These are phyloP conservation scores for Urocolius indicus DNA, from an alignment of 2,113 vertebrate species.

Conservation along the genomic window DNA sequence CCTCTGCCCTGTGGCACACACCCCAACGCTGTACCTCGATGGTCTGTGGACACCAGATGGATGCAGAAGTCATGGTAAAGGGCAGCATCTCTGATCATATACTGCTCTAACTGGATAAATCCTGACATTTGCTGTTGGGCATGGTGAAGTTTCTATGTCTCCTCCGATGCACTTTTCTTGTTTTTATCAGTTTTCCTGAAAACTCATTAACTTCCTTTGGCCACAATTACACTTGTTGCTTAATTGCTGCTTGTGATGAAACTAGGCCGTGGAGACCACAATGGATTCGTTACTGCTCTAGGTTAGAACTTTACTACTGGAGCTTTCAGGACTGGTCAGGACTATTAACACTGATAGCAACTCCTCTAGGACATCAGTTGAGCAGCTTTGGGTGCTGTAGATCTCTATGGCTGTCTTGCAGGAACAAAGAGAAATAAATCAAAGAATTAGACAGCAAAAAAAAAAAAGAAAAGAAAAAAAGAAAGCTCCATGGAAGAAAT, in stretches of 20 bases:
- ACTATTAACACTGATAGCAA: not conserved
- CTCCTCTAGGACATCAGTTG: not conserved
- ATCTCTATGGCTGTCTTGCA: not conserved
- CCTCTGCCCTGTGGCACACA: accelerated
- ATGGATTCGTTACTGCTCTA: not conserved
- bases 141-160: not conserved
- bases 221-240: not conserved
- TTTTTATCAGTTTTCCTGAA: conserved; percentile 13
- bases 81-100: not conserved
- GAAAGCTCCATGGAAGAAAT: not conserved
- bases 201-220: conserved; percentile 19
- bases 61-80: not conserved
- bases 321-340: not conserved
- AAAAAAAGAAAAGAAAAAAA: too few species aligned
- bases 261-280: not conserved
- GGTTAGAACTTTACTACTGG: not conserved
- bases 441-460: not conserved
- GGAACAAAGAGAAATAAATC: not conserved
- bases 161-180: not conserved
- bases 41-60: not conserved
- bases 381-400: not conserved
- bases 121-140: accelerated
- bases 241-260: not conserved
- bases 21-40: not conserved
- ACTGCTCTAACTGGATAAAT: not conserved